These are phyloP conservation scores for Coreoperca whiteheadi DNA, from an alignment of 2,113 vertebrate species.

Conservation along the genomic window DNA sequence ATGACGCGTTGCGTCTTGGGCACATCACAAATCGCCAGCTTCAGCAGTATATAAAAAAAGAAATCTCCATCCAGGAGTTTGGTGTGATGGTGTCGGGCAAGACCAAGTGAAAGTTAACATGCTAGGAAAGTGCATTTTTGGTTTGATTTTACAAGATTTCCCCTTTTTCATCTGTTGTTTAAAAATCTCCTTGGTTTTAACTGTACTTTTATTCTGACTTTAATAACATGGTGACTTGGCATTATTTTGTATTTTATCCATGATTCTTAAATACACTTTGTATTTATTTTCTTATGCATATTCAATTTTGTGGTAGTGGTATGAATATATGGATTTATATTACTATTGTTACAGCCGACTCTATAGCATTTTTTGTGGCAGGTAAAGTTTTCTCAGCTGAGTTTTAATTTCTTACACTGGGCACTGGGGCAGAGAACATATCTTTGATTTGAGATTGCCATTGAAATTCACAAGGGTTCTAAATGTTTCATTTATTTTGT, in stretches of 20 bases:
- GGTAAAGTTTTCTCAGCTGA: not conserved
- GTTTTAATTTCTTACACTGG: constrained; percentile 43
- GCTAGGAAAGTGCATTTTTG: not conserved
- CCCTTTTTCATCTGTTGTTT: constrained; percentile 10
- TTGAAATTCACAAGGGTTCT: constrained; percentile 28
- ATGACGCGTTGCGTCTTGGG: constrained; percentile 90
- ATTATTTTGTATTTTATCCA: constrained; percentile 13
- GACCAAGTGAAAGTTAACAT: constrained; percentile 44
- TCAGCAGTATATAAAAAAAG: constrained; percentile 93
- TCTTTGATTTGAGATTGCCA: constrained; percentile 17
- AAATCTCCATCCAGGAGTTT: constrained; percentile 96
- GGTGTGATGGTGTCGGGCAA: constrained; percentile 92
- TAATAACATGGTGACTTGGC: constrained; percentile 42
- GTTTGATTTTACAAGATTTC: constrained; percentile 7
- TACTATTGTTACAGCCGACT: constrained; percentile 18
- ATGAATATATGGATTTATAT: constrained; percentile 21
- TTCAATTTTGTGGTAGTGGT: constrained; percentile 28
- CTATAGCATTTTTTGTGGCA: constrained; percentile 13
- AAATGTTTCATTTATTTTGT: constrained; percentile 41
- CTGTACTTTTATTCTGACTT: constrained; percentile 31
- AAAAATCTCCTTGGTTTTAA: constrained; percentile 21
- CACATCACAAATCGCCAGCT: constrained; percentile 89
- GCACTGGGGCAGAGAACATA: constrained; percentile 33
- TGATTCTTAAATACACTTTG: constrained; percentile 39
- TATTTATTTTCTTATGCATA: constrained; percentile 67